phyloP scores from a whole-genome alignment of 2,113 vertebrate species.

The Thamnophis sirtalis region DNA sequence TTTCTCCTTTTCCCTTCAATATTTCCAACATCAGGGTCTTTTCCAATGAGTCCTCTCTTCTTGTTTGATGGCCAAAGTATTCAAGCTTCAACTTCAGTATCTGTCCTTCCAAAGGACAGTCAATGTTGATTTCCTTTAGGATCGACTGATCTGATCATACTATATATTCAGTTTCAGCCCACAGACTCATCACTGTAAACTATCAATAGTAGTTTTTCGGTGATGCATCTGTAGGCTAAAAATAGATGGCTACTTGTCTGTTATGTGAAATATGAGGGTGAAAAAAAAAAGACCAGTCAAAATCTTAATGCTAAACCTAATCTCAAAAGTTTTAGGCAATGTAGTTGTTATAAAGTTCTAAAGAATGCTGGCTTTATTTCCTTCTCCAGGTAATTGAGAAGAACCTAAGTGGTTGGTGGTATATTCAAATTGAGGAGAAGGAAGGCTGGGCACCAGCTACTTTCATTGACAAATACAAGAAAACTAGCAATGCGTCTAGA shows the following conservation, averaged over 20 bases:
- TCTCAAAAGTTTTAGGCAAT: neutral
- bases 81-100: neutral
- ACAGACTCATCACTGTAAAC: neutral
- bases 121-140: neutral
- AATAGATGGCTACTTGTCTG: neutral
- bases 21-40: neutral
- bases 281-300: neutral
- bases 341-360: neutral
- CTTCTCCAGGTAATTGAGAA: slow-evolving; percentile 89
- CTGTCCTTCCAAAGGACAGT: neutral
- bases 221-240: neutral
- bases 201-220: neutral
- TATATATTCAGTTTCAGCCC: neutral
- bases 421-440: slow-evolving; percentile 97
- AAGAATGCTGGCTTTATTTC: neutral
- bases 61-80: neutral
- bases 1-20: neutral
- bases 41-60: neutral
- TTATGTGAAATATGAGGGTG: neutral
- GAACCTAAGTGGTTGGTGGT: slow-evolving; percentile 97
- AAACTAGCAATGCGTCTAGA: slow-evolving; percentile 87
- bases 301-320: neutral
- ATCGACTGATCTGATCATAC: neutral
- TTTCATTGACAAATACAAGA: slow-evolving; percentile 98
- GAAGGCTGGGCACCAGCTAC: slow-evolving; percentile 96